Evolutionary conservation across 2,888 invertebrate species (phyloP), one percentile per base, ranked within the genome.

Genomic region (Drosophila recens): DNA sequence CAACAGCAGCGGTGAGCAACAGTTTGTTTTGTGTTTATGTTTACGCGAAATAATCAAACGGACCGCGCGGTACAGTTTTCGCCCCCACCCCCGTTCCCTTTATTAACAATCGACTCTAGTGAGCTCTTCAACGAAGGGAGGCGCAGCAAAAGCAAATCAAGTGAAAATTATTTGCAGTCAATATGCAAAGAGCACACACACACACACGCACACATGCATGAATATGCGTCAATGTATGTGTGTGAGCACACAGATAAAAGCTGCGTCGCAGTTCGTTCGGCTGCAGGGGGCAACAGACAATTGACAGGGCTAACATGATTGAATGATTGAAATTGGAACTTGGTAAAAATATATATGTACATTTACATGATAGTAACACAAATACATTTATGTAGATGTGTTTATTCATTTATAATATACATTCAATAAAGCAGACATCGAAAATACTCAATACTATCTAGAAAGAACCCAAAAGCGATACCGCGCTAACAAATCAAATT

Each of bases 11-110:
- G 45, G 75, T 68, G 81, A 83, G 84, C 84, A 84, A 84, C 84
- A 84, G 84, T 84, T 84, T 84, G 84, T 84, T 88, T 83, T 75
- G 67, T 84, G 87, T 84, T 84, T 83, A 86, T 84, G 84, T 84
- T 84, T 88, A 83, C 84, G 89, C 89, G 89, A 86, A 88, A 88
- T 80, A 79, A 80, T 82, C 87, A 88, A 86, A 88, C 84, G 73
- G 61, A 67, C 79, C 79, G 89, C 87, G 82, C 70, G 72, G 89
- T 86, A 88, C 89, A 83, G 87, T 88, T 78, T 67, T 58, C 34
- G 17, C 58, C 72, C 83, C n/a, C n/a, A n/a, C n/a, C 80, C 34
- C 30, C 51, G 27, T 38, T 45, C 61, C 52, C 63, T 43, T 45
- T 79, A 75, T 63, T 66, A 57, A 53, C 67, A 15, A 10, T 36